A percentile compares a stretch with the other conserved stretches of the same genome.
These are phyloP conservation scores for Lophura nycthemera DNA, from an alignment of 2,113 vertebrate genomes.

Conservation along the genomic window DNA sequence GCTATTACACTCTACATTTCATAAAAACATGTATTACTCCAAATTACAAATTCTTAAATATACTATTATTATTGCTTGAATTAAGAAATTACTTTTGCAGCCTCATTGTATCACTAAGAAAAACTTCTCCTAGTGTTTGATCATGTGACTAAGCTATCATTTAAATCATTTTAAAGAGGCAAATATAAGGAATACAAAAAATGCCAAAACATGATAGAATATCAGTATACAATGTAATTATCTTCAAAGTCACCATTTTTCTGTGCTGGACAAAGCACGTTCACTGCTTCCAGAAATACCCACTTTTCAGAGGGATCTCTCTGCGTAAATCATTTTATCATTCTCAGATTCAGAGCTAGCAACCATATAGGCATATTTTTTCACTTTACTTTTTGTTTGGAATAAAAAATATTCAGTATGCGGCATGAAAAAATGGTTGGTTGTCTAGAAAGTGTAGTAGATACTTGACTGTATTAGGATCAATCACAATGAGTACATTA, in stretches of 20 bases:
- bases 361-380: not conserved
- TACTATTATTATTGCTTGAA: not conserved
- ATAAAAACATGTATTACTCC: not conserved
- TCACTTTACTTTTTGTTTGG: not conserved
- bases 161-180: not conserved
- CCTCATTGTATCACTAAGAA: not conserved
- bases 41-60: not conserved
- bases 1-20: accelerated
- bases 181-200: not conserved
- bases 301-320: not conserved
- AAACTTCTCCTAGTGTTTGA: not conserved
- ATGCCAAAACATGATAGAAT: not conserved
- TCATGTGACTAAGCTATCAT: not conserved
- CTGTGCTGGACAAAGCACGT: not conserved
- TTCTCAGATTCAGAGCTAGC: not conserved
- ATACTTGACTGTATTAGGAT: not conserved
- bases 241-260: not conserved
- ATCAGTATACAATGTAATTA: not conserved
- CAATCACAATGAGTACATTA: not conserved
- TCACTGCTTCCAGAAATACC: not conserved
- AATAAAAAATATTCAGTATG: not conserved
- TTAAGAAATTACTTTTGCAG: not conserved
- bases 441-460: not conserved
- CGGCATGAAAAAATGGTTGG: not conserved
- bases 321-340: not conserved